A percentile compares a stretch with the other conserved stretches of the same genome.
Evolutionary conservation across 2,113 vertebrate genomes (phyloP).

Genomic region (Microtus ochrogaster): DNA sequence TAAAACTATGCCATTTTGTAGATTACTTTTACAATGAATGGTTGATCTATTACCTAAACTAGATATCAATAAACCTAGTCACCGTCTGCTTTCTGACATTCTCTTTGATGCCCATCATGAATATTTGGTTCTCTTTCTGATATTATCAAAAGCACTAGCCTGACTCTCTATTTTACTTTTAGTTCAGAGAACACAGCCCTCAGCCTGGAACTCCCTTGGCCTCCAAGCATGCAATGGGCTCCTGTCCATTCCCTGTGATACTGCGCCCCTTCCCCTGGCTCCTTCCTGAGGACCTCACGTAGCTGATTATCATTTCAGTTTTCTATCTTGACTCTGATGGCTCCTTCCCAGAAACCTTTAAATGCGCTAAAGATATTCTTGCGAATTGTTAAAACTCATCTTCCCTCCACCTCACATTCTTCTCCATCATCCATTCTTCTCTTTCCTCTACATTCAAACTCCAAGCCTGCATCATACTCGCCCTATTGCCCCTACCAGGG

Average conservation of each 20-base stretch:
- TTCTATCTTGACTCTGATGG: neutral
- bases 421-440: neutral
- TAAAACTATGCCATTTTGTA: neutral
- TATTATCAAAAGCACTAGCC: neutral
- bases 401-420: neutral
- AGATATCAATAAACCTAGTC: neutral
- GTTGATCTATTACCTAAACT: fast-evolving
- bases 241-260: neutral
- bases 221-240: neutral
- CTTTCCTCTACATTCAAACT: neutral
- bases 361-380: neutral
- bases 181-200: neutral
- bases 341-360: neutral
- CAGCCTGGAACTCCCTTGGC: neutral
- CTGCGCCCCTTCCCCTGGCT: neutral
- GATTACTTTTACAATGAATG: neutral
- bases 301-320: neutral
- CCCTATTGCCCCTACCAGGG: neutral
- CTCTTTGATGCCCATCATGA: neutral
- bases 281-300: neutral
- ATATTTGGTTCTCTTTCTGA: neutral
- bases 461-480: neutral
- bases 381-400: neutral
- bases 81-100: neutral
- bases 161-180: neutral